Evolutionary conservation across 2,113 vertebrate genomes (phyloP).

Genomic region (Microcebus tavaratra): DNA sequence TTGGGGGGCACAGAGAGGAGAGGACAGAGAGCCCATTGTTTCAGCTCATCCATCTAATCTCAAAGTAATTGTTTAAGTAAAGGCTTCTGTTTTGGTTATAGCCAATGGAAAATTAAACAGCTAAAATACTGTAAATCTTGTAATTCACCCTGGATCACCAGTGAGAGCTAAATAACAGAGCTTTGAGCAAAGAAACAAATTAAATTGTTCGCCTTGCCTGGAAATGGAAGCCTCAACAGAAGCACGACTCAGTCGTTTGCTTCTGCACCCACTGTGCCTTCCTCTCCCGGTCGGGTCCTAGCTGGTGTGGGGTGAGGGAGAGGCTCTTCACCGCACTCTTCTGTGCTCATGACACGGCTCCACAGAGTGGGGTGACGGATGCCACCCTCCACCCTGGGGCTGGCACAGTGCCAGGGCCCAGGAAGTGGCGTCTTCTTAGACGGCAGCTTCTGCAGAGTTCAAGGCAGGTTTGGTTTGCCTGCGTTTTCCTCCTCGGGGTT

Average conservation of each 20-base stretch:
- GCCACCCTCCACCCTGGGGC: accelerated
- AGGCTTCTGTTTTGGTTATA: slow-evolving; percentile 46
- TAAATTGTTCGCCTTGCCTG: background rate
- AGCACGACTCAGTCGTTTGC: accelerated
- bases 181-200: background rate
- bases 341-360: too few species aligned
- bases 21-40: slow-evolving; percentile 34
- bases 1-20: background rate
- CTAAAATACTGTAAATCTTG: slow-evolving; percentile 13
- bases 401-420: background rate
- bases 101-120: slow-evolving; percentile 25
- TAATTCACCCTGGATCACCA: background rate
- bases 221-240: background rate
- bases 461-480: background rate
- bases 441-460: background rate
- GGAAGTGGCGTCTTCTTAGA: background rate
- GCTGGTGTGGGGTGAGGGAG: background rate
- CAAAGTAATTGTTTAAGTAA: slow-evolving; percentile 45
- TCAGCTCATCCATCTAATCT: background rate
- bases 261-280: background rate
- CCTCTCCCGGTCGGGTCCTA: background rate
- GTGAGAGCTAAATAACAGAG: slow-evolving; percentile 4
- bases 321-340: accelerated
- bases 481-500: background rate
- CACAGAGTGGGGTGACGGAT: background rate